Conservation (phyloP, 2,888 invertebrate genomes). For the Falcaria lacertinaria region DNA sequence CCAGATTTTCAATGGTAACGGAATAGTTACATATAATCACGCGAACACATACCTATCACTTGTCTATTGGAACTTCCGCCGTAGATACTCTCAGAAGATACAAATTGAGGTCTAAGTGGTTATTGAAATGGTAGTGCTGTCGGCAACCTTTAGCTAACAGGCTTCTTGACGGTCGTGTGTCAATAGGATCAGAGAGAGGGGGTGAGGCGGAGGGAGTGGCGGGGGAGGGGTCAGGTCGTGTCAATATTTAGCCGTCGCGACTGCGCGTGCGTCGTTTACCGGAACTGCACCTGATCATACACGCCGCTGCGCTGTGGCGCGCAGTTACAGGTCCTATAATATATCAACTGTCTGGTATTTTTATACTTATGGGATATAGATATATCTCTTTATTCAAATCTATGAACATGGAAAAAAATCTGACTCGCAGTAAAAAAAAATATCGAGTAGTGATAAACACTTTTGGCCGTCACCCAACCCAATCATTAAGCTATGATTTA, state of each 20-base stretch:
- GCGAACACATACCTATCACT: background rate
- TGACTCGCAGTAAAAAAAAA: too few species aligned
- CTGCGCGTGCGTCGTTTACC: constrained; percentile 44
- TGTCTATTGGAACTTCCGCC: background rate
- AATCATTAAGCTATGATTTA: too few species aligned
- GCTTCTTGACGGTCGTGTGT: background rate
- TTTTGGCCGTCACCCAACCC: too few species aligned
- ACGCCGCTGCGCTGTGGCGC: constrained; percentile 14
- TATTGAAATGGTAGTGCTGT: background rate
- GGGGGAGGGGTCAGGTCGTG: constrained; percentile 27
- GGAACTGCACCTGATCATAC: constrained; percentile 58
- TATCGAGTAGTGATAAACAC: too few species aligned
- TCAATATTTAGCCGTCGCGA: constrained; percentile 48
- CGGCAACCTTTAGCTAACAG: background rate
- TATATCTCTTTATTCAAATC: too few species aligned
- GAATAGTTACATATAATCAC: too few species aligned
- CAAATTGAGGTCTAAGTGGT: background rate
- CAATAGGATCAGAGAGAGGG: background rate
- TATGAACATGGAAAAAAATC: too few species aligned
- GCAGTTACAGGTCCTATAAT: constrained; percentile 8
- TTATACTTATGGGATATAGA: too few species aligned
- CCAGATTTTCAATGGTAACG: too few species aligned
- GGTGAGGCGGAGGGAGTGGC: constrained; percentile 4
- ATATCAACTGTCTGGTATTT: too few species aligned
- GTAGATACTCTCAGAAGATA: background rate